Conservation (phyloP, 2,113 vertebrate genomes). For the Synchiropus splendidus region DNA sequence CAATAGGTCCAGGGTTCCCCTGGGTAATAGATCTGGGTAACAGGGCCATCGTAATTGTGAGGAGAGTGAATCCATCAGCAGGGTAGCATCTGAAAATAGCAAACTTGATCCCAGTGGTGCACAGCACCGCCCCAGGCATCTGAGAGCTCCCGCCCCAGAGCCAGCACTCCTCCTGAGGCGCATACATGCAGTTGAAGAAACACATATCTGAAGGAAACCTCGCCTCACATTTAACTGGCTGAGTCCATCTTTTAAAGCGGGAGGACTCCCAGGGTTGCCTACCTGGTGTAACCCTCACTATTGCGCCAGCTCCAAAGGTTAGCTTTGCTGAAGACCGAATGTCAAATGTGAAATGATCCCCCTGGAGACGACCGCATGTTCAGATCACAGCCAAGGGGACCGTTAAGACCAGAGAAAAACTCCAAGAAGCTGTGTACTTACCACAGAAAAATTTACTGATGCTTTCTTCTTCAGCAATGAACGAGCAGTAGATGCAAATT, state of each 20-base stretch:
- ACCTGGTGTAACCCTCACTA: too few relatives aligned
- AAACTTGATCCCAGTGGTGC: constrained; percentile 67
- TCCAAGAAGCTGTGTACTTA: too few relatives aligned
- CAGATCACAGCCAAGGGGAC: too few relatives aligned
- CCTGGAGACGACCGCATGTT: too few relatives aligned
- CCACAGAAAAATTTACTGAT: too few relatives aligned
- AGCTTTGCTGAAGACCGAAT: constrained; percentile 51
- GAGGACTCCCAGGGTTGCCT: constrained; percentile 17
- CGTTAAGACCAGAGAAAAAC: constrained; percentile 39
- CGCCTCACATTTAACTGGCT: too few relatives aligned
- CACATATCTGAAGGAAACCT: constrained; percentile 8
- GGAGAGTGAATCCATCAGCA: constrained; percentile 59
- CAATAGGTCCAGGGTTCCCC: constrained; percentile 2
- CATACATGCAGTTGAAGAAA: constrained; percentile 16
- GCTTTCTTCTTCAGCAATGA: too few relatives aligned
- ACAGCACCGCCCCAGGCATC: constrained; percentile 48
- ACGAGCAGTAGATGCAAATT: too few relatives aligned
- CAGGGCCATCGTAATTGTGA: constrained; percentile 47
- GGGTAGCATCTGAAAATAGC: constrained; percentile 61
- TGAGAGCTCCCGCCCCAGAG: constrained; percentile 45
- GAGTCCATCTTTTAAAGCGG: too few relatives aligned
- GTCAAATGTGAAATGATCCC: too few relatives aligned
- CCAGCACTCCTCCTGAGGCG: constrained; percentile 28
- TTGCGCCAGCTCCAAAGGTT: too few relatives aligned
- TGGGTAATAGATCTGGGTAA: constrained; percentile 40